Evolutionary conservation across 2,888 invertebrate species (phyloP).

Genomic region (Synanthedon myopaeformis): DNA sequence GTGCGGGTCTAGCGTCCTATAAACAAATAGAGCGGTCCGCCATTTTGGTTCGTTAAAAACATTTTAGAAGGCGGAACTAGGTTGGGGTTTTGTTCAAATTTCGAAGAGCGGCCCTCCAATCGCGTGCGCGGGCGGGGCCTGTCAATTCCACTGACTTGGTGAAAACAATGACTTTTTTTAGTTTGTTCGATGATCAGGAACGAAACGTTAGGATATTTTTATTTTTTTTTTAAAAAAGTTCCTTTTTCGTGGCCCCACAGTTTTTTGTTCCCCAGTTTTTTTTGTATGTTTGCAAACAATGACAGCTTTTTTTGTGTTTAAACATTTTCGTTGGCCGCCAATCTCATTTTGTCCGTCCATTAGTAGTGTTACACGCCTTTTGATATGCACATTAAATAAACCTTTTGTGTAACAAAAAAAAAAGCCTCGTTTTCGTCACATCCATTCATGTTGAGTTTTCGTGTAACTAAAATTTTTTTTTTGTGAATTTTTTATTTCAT

Average conservation of each 20-base stretch:
- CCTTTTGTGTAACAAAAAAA: not conserved
- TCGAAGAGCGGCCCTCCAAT: constrained; percentile 62
- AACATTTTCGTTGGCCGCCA: constrained; percentile 6
- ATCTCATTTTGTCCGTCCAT: constrained; percentile 3
- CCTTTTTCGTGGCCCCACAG: constrained; percentile 12
- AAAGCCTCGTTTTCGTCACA: no score
- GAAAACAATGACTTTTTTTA: constrained; percentile 56
- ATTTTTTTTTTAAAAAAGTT: constrained; percentile 7
- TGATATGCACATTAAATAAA: not conserved
- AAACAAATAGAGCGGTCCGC: constrained; percentile 59
- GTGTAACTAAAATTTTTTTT: no score
- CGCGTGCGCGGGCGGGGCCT: constrained; percentile 64
- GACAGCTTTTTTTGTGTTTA: constrained; percentile 5
- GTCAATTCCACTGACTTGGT: constrained; percentile 61
- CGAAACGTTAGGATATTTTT: constrained; percentile 10
- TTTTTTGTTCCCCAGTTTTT: constrained; percentile 1
- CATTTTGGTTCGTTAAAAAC: constrained; percentile 65
- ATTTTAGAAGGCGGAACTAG: constrained; percentile 70
- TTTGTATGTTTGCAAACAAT: constrained; percentile 1
- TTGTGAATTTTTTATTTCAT: no score
- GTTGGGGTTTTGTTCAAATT: constrained; percentile 66
- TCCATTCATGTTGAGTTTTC: no score
- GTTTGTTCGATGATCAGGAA: constrained; percentile 29
- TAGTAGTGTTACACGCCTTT: not conserved
- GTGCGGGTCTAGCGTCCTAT: constrained; percentile 36